A percentile compares a stretch with the other conserved stretches of the same genome.
These are phyloP conservation scores for Epinotia demarniana DNA, from an alignment of 2,888 invertebrate genomes.

Conservation along the genomic window DNA sequence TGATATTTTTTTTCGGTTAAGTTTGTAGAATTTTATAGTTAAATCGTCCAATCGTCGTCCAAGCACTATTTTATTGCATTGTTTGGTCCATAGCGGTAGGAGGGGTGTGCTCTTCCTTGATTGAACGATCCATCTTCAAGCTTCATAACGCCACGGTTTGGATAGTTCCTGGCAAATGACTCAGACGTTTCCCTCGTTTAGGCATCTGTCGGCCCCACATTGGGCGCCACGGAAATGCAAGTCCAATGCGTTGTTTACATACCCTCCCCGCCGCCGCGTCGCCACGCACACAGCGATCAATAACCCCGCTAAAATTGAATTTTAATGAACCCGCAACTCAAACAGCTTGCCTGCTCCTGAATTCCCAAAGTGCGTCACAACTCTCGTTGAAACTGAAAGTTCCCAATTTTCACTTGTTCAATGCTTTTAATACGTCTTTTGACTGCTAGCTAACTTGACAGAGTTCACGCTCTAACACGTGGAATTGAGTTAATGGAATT, in stretches of 20 bases:
- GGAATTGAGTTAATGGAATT: conserved; percentile 60
- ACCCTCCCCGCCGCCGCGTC: conserved; percentile 49
- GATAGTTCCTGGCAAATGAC: background rate
- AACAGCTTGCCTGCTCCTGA: conserved; percentile 58
- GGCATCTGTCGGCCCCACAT: conserved; percentile 47
- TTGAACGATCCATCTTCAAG: background rate
- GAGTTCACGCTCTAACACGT: conserved; percentile 60
- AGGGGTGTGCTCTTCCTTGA: background rate
- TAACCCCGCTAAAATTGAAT: conserved; percentile 68
- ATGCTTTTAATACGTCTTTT: conserved; percentile 64
- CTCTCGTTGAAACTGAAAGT: conserved; percentile 47
- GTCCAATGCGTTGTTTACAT: conserved; percentile 56
- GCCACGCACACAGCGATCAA: conserved; percentile 59
- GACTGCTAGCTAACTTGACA: conserved; percentile 54
- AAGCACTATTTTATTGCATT: no score
- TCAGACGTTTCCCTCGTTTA: conserved; percentile 15
- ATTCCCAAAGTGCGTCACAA: conserved; percentile 58
- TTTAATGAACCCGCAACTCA: conserved; percentile 69
- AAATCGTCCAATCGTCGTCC: no score
- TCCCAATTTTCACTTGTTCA: conserved; percentile 48
- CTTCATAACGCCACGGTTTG: background rate
- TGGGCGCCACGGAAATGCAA: conserved; percentile 52
- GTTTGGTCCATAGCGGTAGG: background rate
- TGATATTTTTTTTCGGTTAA: no score
- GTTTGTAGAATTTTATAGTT: no score